Base-by-base conservation (phyloP, 64 coral and sea anemone species). In the Porites australiensis region DNA sequence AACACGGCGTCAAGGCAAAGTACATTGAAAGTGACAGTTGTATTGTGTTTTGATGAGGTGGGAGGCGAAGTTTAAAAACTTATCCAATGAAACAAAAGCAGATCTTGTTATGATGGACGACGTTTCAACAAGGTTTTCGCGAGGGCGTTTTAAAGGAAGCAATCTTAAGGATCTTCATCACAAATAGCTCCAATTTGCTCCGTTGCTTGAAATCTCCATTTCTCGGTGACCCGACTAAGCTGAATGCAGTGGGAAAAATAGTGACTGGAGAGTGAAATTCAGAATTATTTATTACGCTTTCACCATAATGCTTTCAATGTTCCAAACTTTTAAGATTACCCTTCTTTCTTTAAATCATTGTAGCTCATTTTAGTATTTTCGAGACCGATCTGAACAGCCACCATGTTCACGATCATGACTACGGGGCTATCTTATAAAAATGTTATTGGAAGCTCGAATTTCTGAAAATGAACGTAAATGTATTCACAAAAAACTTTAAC, bases 31-130 rank as follows among this genome's bases (percentile, higher is more conserved):
- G 64, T 87, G 91, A 87, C 91, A 87, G 50, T 63, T 64, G 58
- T 86, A 85, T 93, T 93, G 75, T 79, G n/a, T 51, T 87, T 93
- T 93, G 91, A 93, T 93, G 91, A 93, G 82, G 61, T 63, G 82
- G 91, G 91, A 86, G 91, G 82, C 20, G 64, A 74, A 77, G 74
- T 70, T 93, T 93, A 78, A 20, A 11, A 79, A 19, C 59, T 82
- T 50, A 55, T 73, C 91, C 91, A 93, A 93, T 93, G 44, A 87
- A 22, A 93, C 82, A 93, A 93, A 87, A 44, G 91, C 74, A 23
- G 76, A 61, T 50, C 61, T 80, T 77, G 77, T 92, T 76, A 50
- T 92, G 79, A 85, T 92, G 58, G 88, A 59, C 60, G 55, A 70
- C 60, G 21, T 45, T 86, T 92, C 90, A 86, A 86, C 69, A 86